Conservation (phyloP, 2,113 vertebrate genomes). For the Pterocles burchelli region DNA sequence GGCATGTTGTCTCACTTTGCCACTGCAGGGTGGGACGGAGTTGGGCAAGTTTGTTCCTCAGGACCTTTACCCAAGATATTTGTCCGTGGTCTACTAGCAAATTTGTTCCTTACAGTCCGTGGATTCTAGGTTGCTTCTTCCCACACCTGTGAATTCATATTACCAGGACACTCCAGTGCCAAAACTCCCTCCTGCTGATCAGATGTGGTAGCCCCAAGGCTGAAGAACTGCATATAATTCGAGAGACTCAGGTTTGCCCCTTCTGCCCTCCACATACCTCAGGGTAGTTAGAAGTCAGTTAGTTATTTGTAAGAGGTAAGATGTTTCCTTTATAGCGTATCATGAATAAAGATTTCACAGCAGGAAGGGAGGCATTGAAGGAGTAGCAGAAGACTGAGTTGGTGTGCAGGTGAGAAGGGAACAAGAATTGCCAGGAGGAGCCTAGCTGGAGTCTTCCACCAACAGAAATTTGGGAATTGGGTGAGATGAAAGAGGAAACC, state of each 20-base stretch:
- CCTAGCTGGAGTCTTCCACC: conserved; percentile 1
- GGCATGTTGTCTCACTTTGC: neutral
- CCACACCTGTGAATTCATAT: neutral
- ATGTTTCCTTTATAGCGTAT: accelerated
- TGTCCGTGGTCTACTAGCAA: neutral
- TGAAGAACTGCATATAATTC: neutral
- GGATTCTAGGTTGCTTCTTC: neutral
- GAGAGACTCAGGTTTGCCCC: neutral
- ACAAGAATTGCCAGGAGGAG: neutral
- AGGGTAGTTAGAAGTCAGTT: neutral
- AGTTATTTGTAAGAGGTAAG: neutral
- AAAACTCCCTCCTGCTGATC: neutral
- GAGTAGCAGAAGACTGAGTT: neutral
- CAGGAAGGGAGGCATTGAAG: neutral
- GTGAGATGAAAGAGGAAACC: neutral
- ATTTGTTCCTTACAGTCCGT: neutral
- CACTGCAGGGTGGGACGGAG: neutral
- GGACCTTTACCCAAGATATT: neutral
- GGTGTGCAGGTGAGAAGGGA: neutral
- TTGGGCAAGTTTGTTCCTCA: neutral
- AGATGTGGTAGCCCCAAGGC: neutral
- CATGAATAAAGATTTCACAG: neutral
- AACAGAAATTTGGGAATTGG: neutral
- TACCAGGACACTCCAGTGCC: neutral
- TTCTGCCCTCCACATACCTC: neutral